phyloP scores from a whole-genome alignment of 2,113 vertebrate species.

The Abramis brama region DNA sequence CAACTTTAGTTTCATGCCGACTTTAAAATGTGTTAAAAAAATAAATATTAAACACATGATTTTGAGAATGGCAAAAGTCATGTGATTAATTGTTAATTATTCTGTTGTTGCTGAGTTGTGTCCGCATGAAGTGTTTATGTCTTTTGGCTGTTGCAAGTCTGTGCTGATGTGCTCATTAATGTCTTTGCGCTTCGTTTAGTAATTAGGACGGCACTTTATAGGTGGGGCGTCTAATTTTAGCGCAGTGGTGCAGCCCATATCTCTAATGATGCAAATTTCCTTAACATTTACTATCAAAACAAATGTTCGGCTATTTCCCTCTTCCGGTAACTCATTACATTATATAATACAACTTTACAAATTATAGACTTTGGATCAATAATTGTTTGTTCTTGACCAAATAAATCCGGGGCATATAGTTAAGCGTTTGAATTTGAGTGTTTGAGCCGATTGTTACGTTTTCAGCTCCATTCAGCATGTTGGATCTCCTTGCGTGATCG shows the following conservation, averaged over 20 bases:
- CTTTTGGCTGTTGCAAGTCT: neutral
- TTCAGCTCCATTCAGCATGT: neutral
- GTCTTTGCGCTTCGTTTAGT: slow-evolving; percentile 4
- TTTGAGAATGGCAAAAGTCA: neutral
- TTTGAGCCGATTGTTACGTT: no score
- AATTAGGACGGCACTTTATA: slow-evolving; percentile 13
- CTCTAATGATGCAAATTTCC: neutral
- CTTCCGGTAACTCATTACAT: neutral
- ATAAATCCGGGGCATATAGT: neutral
- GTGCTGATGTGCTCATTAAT: slow-evolving; percentile 1
- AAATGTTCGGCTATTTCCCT: neutral
- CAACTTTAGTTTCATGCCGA: no score
- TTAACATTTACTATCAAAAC: neutral
- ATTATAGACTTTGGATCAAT: neutral
- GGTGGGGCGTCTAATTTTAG: neutral
- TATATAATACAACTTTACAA: neutral
- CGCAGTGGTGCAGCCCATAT: neutral
- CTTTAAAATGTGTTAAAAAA: neutral
- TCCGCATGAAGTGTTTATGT: neutral
- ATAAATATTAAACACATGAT: neutral
- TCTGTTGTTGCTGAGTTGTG: neutral
- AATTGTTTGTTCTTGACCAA: neutral
- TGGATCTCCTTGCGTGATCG: no score
- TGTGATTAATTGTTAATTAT: neutral
- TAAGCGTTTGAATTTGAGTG: neutral